Percentiles rank a stretch among this genome's conserved stretches.
These are phyloP conservation scores for Odobenus rosmarus DNA, from an alignment of 2,113 vertebrate species.

Conservation along the genomic window DNA sequence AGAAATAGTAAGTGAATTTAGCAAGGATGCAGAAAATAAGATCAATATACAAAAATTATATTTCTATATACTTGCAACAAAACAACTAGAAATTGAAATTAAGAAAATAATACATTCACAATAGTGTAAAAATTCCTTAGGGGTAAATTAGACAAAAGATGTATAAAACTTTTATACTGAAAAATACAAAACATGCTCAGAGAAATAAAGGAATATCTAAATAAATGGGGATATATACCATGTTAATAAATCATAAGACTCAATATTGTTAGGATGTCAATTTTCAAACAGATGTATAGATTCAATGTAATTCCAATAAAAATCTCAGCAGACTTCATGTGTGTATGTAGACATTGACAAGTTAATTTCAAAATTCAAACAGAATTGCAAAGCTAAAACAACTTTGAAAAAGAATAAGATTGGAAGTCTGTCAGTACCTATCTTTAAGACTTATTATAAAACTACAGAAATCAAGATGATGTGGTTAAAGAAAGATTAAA, in stretches of 20 bases:
- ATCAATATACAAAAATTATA: neutral
- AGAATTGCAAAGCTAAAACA: neutral
- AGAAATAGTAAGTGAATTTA: conserved; percentile 38
- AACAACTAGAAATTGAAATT: conserved; percentile 1
- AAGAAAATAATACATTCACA: conserved; percentile 1
- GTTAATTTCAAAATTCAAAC: neutral
- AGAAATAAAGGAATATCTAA: neutral
- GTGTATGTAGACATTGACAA: neutral
- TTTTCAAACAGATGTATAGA: neutral
- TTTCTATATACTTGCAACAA: neutral
- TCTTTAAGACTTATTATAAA: conserved; percentile 25
- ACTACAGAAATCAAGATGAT: neutral
- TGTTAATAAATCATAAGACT: neutral
- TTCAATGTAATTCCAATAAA: neutral
- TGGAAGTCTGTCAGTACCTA: neutral
- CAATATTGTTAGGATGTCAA: neutral
- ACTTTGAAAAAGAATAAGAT: neutral
- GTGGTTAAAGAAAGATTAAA: neutral
- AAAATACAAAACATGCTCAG: neutral
- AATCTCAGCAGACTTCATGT: neutral
- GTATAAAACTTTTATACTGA: neutral
- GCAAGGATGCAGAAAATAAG: neutral
- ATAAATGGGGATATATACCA: neutral
- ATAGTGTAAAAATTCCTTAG: neutral
- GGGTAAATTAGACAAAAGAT: neutral